Base-by-base conservation (phyloP, 2,113 vertebrate species). In the Calyptommatus sinebrachiatus region DNA sequence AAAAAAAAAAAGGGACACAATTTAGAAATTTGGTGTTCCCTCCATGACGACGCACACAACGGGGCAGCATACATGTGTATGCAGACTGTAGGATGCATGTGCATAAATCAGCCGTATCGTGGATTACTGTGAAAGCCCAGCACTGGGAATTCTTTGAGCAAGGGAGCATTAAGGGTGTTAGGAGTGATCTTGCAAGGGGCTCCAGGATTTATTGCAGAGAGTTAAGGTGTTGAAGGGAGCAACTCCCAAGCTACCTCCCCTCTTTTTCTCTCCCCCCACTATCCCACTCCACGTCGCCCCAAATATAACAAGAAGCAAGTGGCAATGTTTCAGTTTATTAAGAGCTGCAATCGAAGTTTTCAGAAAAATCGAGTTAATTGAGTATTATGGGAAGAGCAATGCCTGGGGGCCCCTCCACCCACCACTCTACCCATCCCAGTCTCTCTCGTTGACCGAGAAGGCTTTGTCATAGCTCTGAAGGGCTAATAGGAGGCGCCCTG, bases 101-200 rank as follows among this genome's bases (percentile, higher is more conserved):
- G 81, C 82, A 90, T 91, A 89, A 91, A 91, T 92, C 91, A 70
- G 73, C 83, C 69, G 89, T 88, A 89, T 91, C 91, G 88, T 87
- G 91, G 90, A 89, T 93, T 91, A 90, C 79, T 12, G 83, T 86
- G 89, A 89, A 93, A 87, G 90, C 90, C 89, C 88, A 83, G 80
- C 26, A 41, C 86, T 90, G 89, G 89, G 85, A 89, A 90, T 81
- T 87, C 91, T 88, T 85, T 87, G 92, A 90, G 91, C 81, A 72
- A 83, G 2, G 83, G 79, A 89, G 92, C 90, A 91, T 90, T 90
- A 82, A 81, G 87, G 75, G 86, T 77, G 89, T 92, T 88, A 87
- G 71, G 85, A 67, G 81, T 81, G 90, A 89, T 88, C 86, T 87
- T 84, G 90, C 90, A 88, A 89, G 88, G 86, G 76, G 78, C 82